Evolutionary conservation across 2,888 invertebrate species (phyloP).

Genomic region (Petrophora chlorosata): DNA sequence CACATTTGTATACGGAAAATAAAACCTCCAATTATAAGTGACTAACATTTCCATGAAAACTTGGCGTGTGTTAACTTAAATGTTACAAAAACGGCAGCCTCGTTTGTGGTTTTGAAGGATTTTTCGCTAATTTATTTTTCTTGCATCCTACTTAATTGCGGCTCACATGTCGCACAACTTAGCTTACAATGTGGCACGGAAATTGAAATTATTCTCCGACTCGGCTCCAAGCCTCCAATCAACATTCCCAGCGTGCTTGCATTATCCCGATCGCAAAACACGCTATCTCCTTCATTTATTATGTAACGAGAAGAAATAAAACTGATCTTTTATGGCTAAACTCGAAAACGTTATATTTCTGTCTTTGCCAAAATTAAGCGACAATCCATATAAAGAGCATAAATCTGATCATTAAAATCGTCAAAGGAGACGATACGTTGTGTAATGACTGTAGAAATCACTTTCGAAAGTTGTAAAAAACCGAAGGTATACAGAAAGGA

Average conservation of each 20-base stretch:
- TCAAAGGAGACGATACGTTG: conserved; percentile 55
- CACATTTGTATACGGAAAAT: conserved; percentile 46
- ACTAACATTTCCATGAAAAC: conserved; percentile 61
- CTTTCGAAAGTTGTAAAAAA: conserved; percentile 76
- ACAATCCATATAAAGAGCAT: conserved; percentile 41
- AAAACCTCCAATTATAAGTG: conserved; percentile 51
- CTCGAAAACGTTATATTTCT: conserved; percentile 22
- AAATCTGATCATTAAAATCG: conserved; percentile 56
- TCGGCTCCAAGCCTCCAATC: conserved; percentile 13
- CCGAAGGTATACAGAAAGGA: conserved; percentile 44
- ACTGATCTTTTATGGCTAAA: conserved; percentile 30
- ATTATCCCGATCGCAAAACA: conserved; percentile 11
- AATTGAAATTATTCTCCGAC: conserved; percentile 18
- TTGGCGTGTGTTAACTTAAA: conserved; percentile 37
- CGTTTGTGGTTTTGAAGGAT: conserved; percentile 27
- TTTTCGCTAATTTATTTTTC: conserved; percentile 33
- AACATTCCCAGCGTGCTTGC: conserved; percentile 11
- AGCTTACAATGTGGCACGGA: conserved; percentile 6
- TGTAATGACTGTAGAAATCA: conserved; percentile 61
- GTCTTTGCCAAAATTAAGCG: conserved; percentile 34
- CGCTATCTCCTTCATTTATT: conserved; percentile 13
- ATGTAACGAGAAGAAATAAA: conserved; percentile 25
- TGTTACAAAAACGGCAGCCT: conserved; percentile 28
- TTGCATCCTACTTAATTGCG: conserved; percentile 27
- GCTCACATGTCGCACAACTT: conserved; percentile 3